Base-by-base conservation (phyloP, 2,113 vertebrate species). In the Pangasianodon hypophthalmus region DNA sequence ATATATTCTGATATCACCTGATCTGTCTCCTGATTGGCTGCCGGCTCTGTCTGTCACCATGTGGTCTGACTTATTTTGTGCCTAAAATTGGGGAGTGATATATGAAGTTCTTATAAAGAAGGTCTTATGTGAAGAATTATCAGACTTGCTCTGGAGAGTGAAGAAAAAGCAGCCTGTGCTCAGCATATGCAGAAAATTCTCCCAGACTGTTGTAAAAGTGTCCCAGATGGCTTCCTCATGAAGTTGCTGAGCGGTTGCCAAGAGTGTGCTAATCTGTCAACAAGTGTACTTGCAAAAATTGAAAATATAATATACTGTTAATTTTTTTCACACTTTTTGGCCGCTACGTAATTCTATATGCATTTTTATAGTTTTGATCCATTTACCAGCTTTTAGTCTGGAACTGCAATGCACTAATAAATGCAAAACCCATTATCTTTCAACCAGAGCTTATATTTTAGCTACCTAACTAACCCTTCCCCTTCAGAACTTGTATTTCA, bases 121-220 rank as follows among this genome's bases (percentile, higher is more conserved):
- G 11, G 46, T 77, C 41, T 24, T 10, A 26, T 77, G 8, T 29
- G 44, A 24, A 46, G 41, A 7, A 5, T 77, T 44, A 24, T 77
- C 10, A 50, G 50, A 32, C 1, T 54, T 82, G 50, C n/a, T 54
- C 16, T 54, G 79, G n/a, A 82, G 16, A 54, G 79, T 9, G 77
- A 82, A 82, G 50, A 50, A 32, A 54, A 54, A 82, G 50, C 79
- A 54, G 79, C 16, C 50, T 52, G 50, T 29, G 37, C 79, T 82
- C 79, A 82, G 79, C 79, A 82, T 82, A 82, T 82, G 79, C 29
- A 54, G 79, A 82, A 82, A 82, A n/a, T 54, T 82, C 50, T 18
- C 32, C 48, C 79, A 82, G 79, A 82, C 79, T 52, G 29, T 54
- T 54, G 50, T n/a, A 54, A 81, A 81, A 82, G 79, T 32, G 14